A percentile compares a stretch with the other conserved stretches of the same genome.
These are phyloP conservation scores for Mesodorylaimus sp. DNA, from an alignment of 2,888 invertebrate species.

Conservation along the genomic window DNA sequence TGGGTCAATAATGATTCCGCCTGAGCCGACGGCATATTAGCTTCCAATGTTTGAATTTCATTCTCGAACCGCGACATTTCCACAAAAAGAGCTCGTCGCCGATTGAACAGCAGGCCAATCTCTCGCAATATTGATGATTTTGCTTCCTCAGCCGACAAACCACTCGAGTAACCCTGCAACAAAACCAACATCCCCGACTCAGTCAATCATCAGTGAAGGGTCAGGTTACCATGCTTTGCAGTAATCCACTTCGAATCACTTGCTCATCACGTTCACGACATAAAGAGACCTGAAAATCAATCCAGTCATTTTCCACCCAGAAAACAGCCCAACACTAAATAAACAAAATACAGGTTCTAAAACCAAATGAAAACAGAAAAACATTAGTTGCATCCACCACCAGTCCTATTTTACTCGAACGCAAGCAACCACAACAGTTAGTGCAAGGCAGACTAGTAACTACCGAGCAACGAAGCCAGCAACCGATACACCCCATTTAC, in stretches of 20 bases:
- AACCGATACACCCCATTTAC: too few species aligned
- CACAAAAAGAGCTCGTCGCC: background rate
- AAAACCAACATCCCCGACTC: background rate
- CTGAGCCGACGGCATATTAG: background rate
- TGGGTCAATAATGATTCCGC: background rate
- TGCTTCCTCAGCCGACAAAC: background rate
- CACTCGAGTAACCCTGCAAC: background rate
- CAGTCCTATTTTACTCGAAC: too few species aligned
- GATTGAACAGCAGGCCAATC: conserved; percentile 1
- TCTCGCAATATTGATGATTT: conserved; percentile 5
- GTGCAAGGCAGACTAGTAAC: too few species aligned
- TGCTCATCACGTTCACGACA: conserved; percentile 8
- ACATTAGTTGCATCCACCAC: background rate
- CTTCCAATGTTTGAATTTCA: conserved; percentile 3
- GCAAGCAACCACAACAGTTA: too few species aligned
- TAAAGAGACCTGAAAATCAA: conserved; percentile 1
- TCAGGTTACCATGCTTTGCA: conserved; percentile 4
- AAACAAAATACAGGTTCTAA: background rate
- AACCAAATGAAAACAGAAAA: background rate
- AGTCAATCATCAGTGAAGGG: background rate
- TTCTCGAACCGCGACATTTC: conserved; percentile 6
- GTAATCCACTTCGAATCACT: conserved; percentile 1
- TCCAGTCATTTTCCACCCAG: too few species aligned
- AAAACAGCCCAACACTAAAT: too few species aligned
- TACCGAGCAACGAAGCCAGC: too few species aligned